Base-by-base conservation (phyloP, 2,113 vertebrate species). In the Callipepla californica region DNA sequence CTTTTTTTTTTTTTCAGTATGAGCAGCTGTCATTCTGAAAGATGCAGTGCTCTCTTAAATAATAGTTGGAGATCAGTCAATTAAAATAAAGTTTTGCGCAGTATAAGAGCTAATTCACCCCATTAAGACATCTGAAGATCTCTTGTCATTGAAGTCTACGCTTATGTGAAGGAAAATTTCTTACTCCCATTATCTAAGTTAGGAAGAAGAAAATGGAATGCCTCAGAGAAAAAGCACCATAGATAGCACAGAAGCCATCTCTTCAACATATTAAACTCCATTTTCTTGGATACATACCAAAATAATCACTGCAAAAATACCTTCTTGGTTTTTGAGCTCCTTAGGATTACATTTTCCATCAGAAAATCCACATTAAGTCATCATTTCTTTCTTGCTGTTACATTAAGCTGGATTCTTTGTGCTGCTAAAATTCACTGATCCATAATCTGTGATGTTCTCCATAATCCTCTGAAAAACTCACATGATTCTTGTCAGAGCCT, bases 361-460 rank as follows among this genome's bases (percentile, higher is more conserved):
- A 13, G 87, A 38, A 95, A 95, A 92, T 75, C 80, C 94, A 92
- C 12, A 12, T 75, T 80, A 25, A 91, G 90, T 95, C 86, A 78
- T 68, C 76, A 8, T 75, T 91, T 85, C 68, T 80, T 93, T 84
- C 76, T 79, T 79, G 22, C 55, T 75, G 16, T 48, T 78, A 4
- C 23, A 3, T 81, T 94, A 92, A 94, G 87, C 82, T 95, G 93
- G 77, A 88, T 95, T n/a, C 53, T 95, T 92, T 90, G 85, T 90
- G 10, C 73, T 78, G 80, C 85, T 87, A 61, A 94, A 90, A 94
- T 51, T 85, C 90, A 57, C 30, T 7, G 4, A 28, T 40, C 80
- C 7, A 25, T 93, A 85, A 90, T 95, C 91, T 85, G 69, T 65
- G 66, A 32, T 93, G 83, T 84, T 94, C 82, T 75, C 80, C 7